These are phyloP conservation scores for Dinocampus coccinellae DNA, from an alignment of 2,888 invertebrate species.

Conservation along the genomic window DNA sequence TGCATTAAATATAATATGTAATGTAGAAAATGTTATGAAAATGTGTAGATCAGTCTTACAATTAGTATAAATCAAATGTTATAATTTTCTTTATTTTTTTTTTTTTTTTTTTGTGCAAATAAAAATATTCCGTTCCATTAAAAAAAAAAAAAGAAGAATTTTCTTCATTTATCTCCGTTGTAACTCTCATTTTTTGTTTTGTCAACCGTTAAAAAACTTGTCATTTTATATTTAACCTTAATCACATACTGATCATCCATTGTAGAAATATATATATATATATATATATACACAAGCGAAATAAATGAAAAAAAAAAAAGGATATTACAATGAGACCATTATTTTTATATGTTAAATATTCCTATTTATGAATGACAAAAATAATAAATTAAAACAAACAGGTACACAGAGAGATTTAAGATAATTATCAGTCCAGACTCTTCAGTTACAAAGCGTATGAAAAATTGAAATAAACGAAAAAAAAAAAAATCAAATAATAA, in stretches of 20 bases:
- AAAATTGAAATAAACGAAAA: background rate
- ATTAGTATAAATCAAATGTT: background rate
- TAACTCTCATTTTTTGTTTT: no score
- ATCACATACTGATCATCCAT: constrained; percentile 14
- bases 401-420: background rate
- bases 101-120: background rate
- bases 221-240: no score
- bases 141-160: background rate
- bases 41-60: constrained; percentile 22
- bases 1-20: background rate
- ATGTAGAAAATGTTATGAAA: constrained; percentile 12
- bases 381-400: background rate
- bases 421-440: constrained; percentile 1
- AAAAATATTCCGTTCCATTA: background rate
- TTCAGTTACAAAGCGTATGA: background rate
- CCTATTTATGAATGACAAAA: no score
- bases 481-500: background rate
- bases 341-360: no score
- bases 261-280: constrained; percentile 25
- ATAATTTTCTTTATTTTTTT: background rate
- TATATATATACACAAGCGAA: no score
- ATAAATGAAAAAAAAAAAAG: background rate
- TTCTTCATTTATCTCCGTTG: no score
- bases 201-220: no score
- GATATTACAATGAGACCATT: no score